Conservation (phyloP, 2,797 vertebrate species). For the Tinamus major region DNA sequence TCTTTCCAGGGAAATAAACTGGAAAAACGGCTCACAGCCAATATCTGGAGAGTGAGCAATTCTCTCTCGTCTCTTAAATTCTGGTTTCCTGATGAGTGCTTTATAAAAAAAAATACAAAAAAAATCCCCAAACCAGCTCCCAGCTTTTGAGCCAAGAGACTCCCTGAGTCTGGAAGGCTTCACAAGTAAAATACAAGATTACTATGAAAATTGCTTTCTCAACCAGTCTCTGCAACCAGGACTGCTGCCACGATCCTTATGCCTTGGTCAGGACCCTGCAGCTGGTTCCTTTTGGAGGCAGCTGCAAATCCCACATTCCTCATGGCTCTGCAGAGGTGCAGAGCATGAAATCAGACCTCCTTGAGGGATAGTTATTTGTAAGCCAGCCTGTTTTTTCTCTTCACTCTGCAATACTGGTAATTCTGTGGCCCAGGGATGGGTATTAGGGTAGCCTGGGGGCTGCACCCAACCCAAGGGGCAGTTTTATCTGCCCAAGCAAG, state of each 20-base stretch:
- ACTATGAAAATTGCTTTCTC: background rate
- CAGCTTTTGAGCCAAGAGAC: background rate
- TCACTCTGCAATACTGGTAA: background rate
- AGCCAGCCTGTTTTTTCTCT: background rate
- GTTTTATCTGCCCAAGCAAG: background rate
- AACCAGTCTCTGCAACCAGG: background rate
- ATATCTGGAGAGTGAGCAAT: background rate
- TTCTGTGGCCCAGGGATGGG: background rate
- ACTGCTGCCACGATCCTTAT: rapidly evolving
- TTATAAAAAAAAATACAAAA: background rate
- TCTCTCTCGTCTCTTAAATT: constrained; percentile 45
- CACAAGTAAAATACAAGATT: background rate
- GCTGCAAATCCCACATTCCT: background rate
- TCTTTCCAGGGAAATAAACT: constrained; percentile 57
- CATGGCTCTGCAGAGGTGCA: background rate
- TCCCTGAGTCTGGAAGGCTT: background rate
- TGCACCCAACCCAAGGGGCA: background rate
- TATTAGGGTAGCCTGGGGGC: background rate
- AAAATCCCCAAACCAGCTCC: background rate
- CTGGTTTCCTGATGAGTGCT: constrained; percentile 27
- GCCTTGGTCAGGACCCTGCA: background rate
- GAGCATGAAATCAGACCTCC: background rate
- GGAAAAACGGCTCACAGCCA: background rate
- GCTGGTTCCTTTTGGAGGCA: background rate
- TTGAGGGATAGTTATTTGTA: rapidly evolving